Evolutionary conservation across 2,888 invertebrate genomes (phyloP).

Genomic region (Andrena haemorrhoa): DNA sequence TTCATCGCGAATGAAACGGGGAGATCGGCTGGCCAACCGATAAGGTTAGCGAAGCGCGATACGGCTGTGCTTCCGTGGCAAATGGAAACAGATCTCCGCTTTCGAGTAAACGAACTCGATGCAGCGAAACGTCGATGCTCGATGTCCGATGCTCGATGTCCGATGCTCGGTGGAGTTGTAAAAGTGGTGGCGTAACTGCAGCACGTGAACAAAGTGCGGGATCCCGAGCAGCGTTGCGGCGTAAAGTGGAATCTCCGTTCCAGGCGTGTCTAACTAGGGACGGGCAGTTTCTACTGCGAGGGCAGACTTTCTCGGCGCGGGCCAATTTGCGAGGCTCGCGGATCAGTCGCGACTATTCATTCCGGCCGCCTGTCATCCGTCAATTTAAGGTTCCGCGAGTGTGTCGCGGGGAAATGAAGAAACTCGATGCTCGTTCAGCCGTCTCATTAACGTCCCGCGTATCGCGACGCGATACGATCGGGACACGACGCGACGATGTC

Average conservation of each 20-base stretch:
- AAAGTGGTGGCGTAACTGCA: too few relatives aligned
- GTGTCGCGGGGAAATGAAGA: conserved; percentile 23
- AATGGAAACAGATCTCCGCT: conserved; percentile 33
- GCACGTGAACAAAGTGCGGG: neutral
- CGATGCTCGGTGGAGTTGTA: too few relatives aligned
- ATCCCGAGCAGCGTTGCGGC: neutral
- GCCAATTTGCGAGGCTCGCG: conserved; percentile 49
- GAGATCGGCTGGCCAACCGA: conserved; percentile 35
- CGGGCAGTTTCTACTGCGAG: conserved; percentile 52
- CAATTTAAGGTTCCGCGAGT: conserved; percentile 31
- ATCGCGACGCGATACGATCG: conserved; percentile 18
- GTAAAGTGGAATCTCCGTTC: conserved; percentile 17
- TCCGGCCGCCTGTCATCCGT: conserved; percentile 54
- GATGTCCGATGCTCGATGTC: too few relatives aligned
- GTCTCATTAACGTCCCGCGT: conserved; percentile 36
- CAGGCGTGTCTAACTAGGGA: conserved; percentile 47
- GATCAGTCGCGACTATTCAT: conserved; percentile 53
- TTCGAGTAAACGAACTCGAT: neutral
- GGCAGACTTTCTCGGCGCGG: conserved; percentile 45
- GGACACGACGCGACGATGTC: neutral
- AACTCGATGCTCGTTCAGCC: conserved; percentile 8
- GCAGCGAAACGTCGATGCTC: too few relatives aligned
- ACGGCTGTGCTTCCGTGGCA: conserved; percentile 22
- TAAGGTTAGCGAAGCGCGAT: conserved; percentile 44
- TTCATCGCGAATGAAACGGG: conserved; percentile 64